Percentiles rank a stretch among this genome's conserved stretches.
These are phyloP conservation scores for Lasioglossum baleicum DNA, from an alignment of 1,140 invertebrate genomes.

Conservation along the genomic window DNA sequence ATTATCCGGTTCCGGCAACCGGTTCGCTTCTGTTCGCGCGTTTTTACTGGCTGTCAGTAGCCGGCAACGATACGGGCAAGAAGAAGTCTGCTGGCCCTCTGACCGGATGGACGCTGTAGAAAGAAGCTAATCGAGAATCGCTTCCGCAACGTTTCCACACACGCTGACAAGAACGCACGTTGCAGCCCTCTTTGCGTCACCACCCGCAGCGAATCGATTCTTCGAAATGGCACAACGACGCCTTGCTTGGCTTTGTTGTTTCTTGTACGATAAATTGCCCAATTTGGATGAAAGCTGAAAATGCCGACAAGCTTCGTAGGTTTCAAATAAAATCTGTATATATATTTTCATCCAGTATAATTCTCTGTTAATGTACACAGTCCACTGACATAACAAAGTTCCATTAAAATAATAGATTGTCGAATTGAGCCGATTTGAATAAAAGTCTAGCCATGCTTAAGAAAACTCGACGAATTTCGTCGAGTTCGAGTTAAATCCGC, in stretches of 20 bases:
- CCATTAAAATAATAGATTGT: too few relatives aligned
- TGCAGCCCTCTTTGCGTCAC: slow-evolving; percentile 6
- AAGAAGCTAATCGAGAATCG: slow-evolving; percentile 27
- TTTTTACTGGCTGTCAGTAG: slow-evolving; percentile 4
- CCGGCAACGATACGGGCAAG: not conserved
- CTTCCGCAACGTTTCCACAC: not conserved
- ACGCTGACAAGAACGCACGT: not conserved
- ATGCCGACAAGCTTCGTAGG: too few relatives aligned
- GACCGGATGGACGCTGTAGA: not conserved
- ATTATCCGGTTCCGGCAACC: not conserved
- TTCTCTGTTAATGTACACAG: too few relatives aligned
- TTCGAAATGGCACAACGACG: not conserved
- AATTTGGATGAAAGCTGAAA: too few relatives aligned
- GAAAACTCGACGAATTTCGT: too few relatives aligned
- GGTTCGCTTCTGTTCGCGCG: not conserved
- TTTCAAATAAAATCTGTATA: too few relatives aligned
- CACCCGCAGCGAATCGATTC: slow-evolving; percentile 5
- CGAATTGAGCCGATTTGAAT: too few relatives aligned
- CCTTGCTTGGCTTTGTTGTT: not conserved
- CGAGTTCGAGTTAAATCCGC: too few relatives aligned
- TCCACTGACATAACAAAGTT: too few relatives aligned
- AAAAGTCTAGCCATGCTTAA: too few relatives aligned
- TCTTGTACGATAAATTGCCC: not conserved
- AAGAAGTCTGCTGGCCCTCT: not conserved
- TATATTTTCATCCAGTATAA: too few relatives aligned